These are phyloP conservation scores for Molanna angustata DNA, from an alignment of 2,888 invertebrate genomes.

Conservation along the genomic window DNA sequence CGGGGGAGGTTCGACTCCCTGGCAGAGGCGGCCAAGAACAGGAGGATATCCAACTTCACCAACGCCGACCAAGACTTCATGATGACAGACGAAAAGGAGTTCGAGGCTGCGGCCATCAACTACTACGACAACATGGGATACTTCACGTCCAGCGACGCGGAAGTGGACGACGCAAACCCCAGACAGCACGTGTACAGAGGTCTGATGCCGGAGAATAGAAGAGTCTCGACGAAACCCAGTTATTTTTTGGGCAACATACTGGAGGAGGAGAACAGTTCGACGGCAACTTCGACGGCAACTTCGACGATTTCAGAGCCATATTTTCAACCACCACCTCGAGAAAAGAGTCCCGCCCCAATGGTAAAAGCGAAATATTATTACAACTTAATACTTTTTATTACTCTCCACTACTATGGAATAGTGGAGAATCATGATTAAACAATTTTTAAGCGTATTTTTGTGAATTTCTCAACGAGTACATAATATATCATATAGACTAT, in stretches of 20 bases:
- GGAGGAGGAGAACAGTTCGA: conserved; percentile 45
- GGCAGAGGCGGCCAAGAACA: conserved; percentile 16
- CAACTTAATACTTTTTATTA: too few species aligned
- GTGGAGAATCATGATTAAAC: too few species aligned
- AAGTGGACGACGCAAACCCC: conserved; percentile 40
- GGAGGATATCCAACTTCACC: conserved; percentile 27
- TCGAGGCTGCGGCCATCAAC: conserved; percentile 40
- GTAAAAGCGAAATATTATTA: neutral
- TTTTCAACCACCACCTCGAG: neutral
- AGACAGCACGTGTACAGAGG: conserved; percentile 38
- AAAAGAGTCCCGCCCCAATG: neutral
- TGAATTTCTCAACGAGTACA: too few species aligned
- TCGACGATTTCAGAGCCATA: conserved; percentile 16
- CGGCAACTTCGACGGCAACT: conserved; percentile 32
- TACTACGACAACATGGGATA: conserved; percentile 52
- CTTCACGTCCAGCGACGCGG: conserved; percentile 36
- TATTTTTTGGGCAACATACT: conserved; percentile 46
- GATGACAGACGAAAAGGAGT: conserved; percentile 34
- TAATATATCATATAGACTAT: too few species aligned
- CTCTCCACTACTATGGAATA: too few species aligned
- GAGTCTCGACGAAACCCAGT: conserved; percentile 50
- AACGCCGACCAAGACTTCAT: conserved; percentile 36
- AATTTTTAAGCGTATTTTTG: too few species aligned
- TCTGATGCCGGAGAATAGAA: conserved; percentile 36
- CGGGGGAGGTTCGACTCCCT: conserved; percentile 20